These are phyloP conservation scores for Chlorodrepanis virens DNA, from an alignment of 2,113 vertebrate species.

Conservation along the genomic window DNA sequence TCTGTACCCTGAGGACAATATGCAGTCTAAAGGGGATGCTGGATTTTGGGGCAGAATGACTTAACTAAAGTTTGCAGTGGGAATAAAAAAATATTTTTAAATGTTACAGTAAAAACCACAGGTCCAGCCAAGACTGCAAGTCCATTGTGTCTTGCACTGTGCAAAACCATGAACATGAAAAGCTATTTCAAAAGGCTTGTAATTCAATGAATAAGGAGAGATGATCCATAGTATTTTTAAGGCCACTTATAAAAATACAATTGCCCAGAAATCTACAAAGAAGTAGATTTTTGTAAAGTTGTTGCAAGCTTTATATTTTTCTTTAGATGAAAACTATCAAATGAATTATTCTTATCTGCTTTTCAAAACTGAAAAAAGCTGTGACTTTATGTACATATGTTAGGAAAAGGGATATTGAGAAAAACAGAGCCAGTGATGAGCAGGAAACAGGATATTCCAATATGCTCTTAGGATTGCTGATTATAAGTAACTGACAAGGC, in stretches of 20 bases:
- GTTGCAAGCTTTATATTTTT: neutral
- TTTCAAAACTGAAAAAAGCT: neutral
- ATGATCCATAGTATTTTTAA: neutral
- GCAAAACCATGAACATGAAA: neutral
- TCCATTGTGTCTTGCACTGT: neutral
- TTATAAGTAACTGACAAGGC: neutral
- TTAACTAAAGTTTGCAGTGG: neutral
- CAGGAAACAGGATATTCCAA: neutral
- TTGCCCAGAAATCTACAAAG: neutral
- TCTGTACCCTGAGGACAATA: neutral
- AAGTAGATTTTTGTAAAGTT: neutral
- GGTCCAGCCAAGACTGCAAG: neutral
- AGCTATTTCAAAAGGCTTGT: neutral
- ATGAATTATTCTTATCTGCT: neutral
- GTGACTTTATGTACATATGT: accelerated
- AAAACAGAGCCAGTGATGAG: neutral
- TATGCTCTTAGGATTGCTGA: neutral
- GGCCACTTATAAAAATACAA: neutral
- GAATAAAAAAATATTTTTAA: neutral
- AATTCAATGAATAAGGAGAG: neutral
- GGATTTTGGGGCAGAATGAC: neutral
- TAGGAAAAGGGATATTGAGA: neutral
- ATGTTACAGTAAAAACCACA: neutral
- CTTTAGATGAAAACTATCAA: neutral
- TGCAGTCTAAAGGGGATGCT: neutral